These are phyloP conservation scores for Catharus fuscescens DNA, from an alignment of 2,113 vertebrate species.

Conservation along the genomic window DNA sequence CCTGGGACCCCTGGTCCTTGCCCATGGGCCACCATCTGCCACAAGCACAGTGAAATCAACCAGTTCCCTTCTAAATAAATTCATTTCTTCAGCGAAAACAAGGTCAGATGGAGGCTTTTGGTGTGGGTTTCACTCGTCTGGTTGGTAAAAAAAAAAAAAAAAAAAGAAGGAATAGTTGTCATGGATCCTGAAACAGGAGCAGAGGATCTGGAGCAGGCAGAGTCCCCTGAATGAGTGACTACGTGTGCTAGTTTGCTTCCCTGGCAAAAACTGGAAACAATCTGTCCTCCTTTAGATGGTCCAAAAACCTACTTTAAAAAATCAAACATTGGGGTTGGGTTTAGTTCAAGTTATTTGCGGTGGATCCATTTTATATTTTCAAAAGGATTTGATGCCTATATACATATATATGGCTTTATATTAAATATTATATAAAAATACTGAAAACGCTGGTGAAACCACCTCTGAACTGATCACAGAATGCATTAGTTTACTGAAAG, in stretches of 20 bases:
- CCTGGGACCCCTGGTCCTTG: background rate
- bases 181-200: background rate
- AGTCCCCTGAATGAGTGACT: background rate
- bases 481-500: background rate
- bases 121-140: background rate
- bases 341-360: background rate
- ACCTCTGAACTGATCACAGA: background rate
- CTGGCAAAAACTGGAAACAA: conserved; percentile 24
- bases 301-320: conserved; percentile 24
- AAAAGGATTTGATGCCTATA: background rate
- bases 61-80: fast-evolving
- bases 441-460: background rate
- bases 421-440: background rate
- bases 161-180: background rate
- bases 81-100: background rate
- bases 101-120: background rate
- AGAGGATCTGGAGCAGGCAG: background rate
- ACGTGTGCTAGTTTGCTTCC: background rate
- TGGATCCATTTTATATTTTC: background rate
- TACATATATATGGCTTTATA: background rate
- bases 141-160: background rate
- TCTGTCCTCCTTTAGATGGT: conserved; percentile 1
- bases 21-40: background rate
- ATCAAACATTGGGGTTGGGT: background rate
- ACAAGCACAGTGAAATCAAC: background rate